Evolutionary conservation across 2,113 vertebrate species (phyloP), one percentile per base, ranked within the genome.

Genomic region (Odontophorus gujanensis): DNA sequence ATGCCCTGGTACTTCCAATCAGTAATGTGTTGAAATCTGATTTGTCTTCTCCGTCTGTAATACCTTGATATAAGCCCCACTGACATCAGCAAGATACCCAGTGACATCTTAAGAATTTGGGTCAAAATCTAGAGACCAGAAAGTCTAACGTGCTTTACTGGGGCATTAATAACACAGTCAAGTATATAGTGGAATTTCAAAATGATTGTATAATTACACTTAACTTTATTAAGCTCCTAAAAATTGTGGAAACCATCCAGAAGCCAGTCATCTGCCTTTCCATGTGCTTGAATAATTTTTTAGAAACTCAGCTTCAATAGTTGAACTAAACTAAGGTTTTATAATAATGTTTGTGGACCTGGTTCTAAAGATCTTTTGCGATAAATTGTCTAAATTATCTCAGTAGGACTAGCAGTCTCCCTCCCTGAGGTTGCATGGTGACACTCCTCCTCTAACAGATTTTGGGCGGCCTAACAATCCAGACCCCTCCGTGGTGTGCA

Each of bases 401-500:
- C 47, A 73, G n/a, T 34, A 48, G 17, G 45, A 83, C 26, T 59
- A 59, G 66, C 13, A 42, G 1, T 19, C 48, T 63, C 7, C 19
- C 71, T 63, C 26, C 36, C 36, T 25, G 4, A 9, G 22, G 22
- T 19, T 71, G 57, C 14, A 40, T 19, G 22, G 26, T 1, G 0
- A 65, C 8, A 53, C 11, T 19, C 30, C 1, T 1, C 7, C 3
- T 16, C 7, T 48, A 79, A 53, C 4, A 5, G 9, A 74, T 83
- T 53, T 53, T 65, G n/a, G 9, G 9, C 38, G 26, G 2, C 13
- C 19, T 24, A 75, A 83, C 10, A 65, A 75, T 9, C 11, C 6
- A 32, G 16, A 0, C 13, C 32, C 3, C 8, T 50, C 8, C 2
- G 3, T 38, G 13, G 3, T 3, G 19, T 10, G 16, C 2, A 5